These are phyloP conservation scores for Seriola dumerili DNA, from an alignment of 2,113 vertebrate species.

Conservation along the genomic window DNA sequence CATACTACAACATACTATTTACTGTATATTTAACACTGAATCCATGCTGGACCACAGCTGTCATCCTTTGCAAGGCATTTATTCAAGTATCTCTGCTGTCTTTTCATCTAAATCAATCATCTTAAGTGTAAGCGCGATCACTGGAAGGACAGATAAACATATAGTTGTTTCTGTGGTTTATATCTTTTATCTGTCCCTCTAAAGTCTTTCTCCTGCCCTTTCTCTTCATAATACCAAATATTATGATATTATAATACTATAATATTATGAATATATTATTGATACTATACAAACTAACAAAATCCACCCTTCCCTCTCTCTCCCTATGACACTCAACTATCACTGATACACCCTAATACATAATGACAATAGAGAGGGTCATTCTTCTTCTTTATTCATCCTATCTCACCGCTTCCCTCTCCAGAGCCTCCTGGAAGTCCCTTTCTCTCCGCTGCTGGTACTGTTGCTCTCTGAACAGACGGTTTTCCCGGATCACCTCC, in stretches of 20 bases:
- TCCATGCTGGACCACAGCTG: neutral
- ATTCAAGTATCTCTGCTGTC: conserved; percentile 6
- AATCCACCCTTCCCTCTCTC: neutral
- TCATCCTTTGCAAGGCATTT: neutral
- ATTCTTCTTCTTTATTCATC: conserved; percentile 45
- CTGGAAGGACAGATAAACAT: neutral
- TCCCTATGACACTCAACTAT: conserved; percentile 9
- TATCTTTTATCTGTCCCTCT: neutral
- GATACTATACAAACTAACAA: conserved; percentile 17
- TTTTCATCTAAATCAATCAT: neutral
- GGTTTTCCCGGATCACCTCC: conserved; percentile 90
- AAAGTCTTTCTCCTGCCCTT: neutral
- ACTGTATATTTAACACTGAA: conserved; percentile 41
- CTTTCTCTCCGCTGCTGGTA: conserved; percentile 88
- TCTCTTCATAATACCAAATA: neutral
- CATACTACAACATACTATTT: conserved; percentile 9
- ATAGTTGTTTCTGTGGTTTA: neutral
- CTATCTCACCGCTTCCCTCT: conserved; percentile 90
- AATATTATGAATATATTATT: neutral
- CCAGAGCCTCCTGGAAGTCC: conserved; percentile 91
- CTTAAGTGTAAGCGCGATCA: neutral
- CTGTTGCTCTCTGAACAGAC: conserved; percentile 92
- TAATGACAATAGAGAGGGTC: conserved; percentile 7
- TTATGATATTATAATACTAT: too few relatives aligned
- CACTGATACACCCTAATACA: conserved; percentile 34